Conservation (phyloP, 2,113 vertebrate genomes). For the Saguinus midas region DNA sequence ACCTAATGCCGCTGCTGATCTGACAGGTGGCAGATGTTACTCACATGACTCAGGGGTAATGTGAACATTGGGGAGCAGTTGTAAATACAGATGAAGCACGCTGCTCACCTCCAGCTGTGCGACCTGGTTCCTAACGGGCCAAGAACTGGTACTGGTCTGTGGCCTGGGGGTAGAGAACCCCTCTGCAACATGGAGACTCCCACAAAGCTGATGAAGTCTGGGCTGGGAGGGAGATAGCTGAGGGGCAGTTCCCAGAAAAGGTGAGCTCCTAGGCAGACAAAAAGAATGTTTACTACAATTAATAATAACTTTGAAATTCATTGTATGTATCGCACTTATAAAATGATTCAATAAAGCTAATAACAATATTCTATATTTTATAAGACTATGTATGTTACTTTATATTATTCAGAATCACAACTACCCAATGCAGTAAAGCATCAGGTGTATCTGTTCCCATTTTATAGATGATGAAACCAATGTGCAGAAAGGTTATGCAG, state of each 20-base stretch:
- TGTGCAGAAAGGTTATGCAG: not conserved
- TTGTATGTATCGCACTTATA: not conserved
- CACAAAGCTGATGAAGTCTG: not conserved
- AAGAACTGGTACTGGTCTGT: no score
- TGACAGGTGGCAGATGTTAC: no score
- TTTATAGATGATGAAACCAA: slow-evolving; percentile 23
- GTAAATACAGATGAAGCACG: no score
- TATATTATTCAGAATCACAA: not conserved
- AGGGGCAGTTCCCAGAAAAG: not conserved
- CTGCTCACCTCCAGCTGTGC: no score
- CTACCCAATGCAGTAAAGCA: not conserved
- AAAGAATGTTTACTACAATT: not conserved
- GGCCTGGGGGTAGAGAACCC: no score
- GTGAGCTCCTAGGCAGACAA: not conserved
- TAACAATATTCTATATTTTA: not conserved
- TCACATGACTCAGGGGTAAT: no score
- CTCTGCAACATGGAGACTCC: not conserved
- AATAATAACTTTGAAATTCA: slow-evolving; percentile 18
- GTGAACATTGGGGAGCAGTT: no score
- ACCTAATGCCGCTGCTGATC: no score
- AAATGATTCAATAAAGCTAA: slow-evolving; percentile 10
- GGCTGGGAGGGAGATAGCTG: not conserved
- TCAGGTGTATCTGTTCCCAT: not conserved
- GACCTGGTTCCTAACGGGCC: no score
- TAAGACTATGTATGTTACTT: not conserved